Evolutionary conservation across 2,888 invertebrate species (phyloP).

Genomic region (Xestoiulus laeticollis): DNA sequence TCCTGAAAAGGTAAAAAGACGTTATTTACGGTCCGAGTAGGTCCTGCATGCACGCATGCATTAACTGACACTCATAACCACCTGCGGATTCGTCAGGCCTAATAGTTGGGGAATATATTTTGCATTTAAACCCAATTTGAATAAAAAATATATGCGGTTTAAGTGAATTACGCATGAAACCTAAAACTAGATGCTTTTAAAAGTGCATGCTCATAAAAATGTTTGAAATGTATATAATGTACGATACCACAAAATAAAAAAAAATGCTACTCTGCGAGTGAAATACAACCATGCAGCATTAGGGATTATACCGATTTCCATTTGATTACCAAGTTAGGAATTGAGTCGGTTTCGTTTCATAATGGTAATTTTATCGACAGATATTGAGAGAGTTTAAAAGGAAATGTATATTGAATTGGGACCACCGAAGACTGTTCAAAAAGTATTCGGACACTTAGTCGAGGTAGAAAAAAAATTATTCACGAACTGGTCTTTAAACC

Average conservation of each 20-base stretch:
- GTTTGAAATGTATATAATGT: not conserved
- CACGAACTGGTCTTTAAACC: too few relatives aligned
- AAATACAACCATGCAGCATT: not conserved
- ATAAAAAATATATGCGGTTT: not conserved
- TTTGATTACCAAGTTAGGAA: not conserved
- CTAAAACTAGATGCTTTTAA: too few relatives aligned
- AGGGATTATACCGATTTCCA: not conserved
- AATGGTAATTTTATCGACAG: conserved; percentile 22
- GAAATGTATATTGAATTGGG: too few relatives aligned
- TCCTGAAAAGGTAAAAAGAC: not conserved
- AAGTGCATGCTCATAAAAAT: not conserved
- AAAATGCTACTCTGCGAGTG: not conserved
- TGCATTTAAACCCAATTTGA: not conserved
- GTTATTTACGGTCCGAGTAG: not conserved
- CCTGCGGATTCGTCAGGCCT: not conserved
- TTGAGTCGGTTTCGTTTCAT: not conserved
- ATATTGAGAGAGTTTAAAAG: not conserved
- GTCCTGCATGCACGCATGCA: not conserved
- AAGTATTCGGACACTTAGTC: too few relatives aligned
- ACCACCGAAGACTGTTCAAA: too few relatives aligned
- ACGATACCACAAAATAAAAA: not conserved
- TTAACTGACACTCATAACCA: not conserved
- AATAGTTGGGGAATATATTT: not conserved
- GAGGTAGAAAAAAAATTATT: too few relatives aligned
- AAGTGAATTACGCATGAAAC: not conserved